A percentile compares a stretch with the other conserved stretches of the same genome.
Evolutionary conservation across 2,797 vertebrate genomes (phyloP).

Genomic region (Dallia pectoralis): DNA sequence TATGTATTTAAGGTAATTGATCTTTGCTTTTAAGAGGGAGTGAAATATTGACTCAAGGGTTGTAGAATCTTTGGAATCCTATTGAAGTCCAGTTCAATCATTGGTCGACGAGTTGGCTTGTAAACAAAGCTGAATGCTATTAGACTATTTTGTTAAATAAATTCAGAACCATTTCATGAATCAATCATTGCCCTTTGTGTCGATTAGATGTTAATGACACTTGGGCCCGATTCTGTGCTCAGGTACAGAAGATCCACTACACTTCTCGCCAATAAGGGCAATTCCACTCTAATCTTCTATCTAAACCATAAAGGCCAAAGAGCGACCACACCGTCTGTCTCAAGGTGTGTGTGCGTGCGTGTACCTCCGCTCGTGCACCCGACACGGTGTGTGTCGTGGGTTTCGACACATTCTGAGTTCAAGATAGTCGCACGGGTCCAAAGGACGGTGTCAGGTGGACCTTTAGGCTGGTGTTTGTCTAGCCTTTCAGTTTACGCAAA

Average conservation of each 20-base stretch:
- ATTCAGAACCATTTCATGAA: neutral
- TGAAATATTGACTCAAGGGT: conserved; percentile 68
- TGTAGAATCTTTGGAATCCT: conserved; percentile 59
- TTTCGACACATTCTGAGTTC: conserved; percentile 11
- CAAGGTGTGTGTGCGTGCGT: neutral
- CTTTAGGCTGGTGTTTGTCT: conserved; percentile 38
- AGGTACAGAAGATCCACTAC: conserved; percentile 24
- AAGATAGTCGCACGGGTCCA: conserved; percentile 48
- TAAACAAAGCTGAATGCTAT: neutral
- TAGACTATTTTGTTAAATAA: neutral
- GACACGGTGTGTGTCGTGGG: conserved; percentile 10
- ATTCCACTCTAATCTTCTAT: conserved; percentile 23
- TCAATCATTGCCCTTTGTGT: neutral
- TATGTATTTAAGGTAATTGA: neutral
- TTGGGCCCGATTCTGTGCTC: conserved; percentile 15
- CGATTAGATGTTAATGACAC: neutral
- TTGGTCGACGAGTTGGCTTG: conserved; percentile 36
- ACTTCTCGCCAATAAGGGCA: conserved; percentile 10
- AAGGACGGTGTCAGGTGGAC: conserved; percentile 42
- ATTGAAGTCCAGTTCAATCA: conserved; percentile 52
- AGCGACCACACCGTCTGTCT: neutral
- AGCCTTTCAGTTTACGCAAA: conserved; percentile 31
- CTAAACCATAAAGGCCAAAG: conserved; percentile 12
- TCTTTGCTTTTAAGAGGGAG: neutral
- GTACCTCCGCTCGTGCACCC: neutral